Percentiles rank a stretch among this genome's conserved stretches.
Conservation (phyloP, 2,113 vertebrate species). For the Sardina pilchardus region DNA sequence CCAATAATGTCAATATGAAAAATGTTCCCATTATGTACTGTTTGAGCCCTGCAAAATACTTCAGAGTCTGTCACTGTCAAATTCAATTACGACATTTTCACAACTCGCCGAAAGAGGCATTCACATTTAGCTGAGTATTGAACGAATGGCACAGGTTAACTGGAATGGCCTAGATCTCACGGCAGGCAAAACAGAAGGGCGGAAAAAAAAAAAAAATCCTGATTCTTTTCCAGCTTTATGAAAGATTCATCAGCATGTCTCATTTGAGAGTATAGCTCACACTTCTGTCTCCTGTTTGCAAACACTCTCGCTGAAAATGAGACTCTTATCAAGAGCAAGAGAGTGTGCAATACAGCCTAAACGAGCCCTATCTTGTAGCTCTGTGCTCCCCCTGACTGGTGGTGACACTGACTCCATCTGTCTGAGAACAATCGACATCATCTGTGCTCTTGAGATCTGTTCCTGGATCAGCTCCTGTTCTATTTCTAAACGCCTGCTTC, state of each 20-base stretch:
- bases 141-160: conserved; percentile 23
- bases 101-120: conserved; percentile 32
- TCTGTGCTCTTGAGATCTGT: neutral
- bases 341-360: neutral
- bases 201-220: neutral
- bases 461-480: neutral
- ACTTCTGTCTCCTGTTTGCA: neutral
- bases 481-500: neutral
- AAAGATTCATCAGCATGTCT: conserved; percentile 10
- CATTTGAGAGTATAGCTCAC: neutral
- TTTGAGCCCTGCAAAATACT: conserved; percentile 38
- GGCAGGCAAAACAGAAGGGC: conserved; percentile 21
- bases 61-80: conserved; percentile 46
- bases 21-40: conserved; percentile 2
- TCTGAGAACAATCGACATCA: neutral
- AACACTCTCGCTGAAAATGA: neutral
- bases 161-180: conserved; percentile 45
- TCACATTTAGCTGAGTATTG: conserved; percentile 34
- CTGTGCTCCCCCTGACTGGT: neutral
- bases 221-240: conserved; percentile 7
- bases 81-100: conserved; percentile 46
- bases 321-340: neutral
- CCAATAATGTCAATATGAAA: neutral
- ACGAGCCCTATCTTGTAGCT: neutral
- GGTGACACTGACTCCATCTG: neutral